phyloP scores from a whole-genome alignment of 2,113 vertebrate species.

The Trogon melanurus region DNA sequence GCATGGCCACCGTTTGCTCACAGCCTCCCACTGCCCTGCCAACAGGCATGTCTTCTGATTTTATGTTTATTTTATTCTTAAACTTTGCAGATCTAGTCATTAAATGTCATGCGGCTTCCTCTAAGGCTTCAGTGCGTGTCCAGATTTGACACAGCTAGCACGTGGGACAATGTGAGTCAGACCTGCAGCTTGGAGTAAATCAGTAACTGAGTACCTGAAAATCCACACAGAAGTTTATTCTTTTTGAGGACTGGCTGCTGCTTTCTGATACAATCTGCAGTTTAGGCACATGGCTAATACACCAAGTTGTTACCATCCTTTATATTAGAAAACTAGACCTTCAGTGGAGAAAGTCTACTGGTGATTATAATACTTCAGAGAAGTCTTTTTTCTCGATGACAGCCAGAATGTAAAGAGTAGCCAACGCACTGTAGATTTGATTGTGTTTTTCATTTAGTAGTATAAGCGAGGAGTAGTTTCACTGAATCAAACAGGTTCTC shows the following conservation, averaged over 20 bases:
- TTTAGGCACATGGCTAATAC: background rate
- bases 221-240: background rate
- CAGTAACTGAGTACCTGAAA: background rate
- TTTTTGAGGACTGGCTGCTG: background rate
- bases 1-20: background rate
- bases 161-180: background rate
- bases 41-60: background rate
- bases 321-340: background rate
- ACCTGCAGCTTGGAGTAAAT: background rate
- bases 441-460: background rate
- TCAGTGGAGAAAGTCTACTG: background rate
- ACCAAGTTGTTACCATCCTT: background rate
- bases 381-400: background rate
- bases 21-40: background rate
- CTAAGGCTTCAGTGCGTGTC: background rate
- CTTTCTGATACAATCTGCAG: background rate
- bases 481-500: background rate
- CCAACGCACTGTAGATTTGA: background rate
- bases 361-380: background rate
- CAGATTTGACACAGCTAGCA: background rate
- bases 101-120: background rate
- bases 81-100: background rate
- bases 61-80: background rate
- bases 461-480: background rate
- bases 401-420: background rate